Evolutionary conservation across 30 jellyfish, hydroid and myxozoan species (phyloP).

Genomic region (Mastigias papua): DNA sequence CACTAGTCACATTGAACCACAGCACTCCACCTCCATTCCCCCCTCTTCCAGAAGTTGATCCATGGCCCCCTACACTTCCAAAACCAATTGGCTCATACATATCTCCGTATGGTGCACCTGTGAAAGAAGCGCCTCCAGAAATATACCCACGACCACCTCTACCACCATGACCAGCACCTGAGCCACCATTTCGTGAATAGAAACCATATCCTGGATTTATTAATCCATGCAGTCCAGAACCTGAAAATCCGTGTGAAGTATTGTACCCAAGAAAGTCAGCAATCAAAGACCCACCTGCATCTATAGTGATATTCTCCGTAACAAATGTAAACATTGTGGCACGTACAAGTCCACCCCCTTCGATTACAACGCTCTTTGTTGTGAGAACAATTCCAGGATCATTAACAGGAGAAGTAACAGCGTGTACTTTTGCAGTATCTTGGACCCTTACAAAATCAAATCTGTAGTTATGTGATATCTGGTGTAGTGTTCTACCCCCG

Average conservation of each 20-base stretch:
- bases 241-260: slow-evolving; percentile 68
- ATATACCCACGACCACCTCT: slow-evolving; percentile 74
- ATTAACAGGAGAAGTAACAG: slow-evolving; percentile 71
- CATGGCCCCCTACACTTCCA: slow-evolving; percentile 74
- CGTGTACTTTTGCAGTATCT: slow-evolving; percentile 72
- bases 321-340: slow-evolving; percentile 71
- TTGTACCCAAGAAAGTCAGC: slow-evolving; percentile 75
- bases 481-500: slow-evolving; percentile 74
- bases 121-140: slow-evolving; percentile 63
- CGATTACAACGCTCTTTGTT: slow-evolving; percentile 51
- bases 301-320: slow-evolving; percentile 68
- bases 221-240: slow-evolving; percentile 64
- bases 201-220: slow-evolving; percentile 66
- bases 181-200: slow-evolving; percentile 66
- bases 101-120: slow-evolving; percentile 81
- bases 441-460: slow-evolving; percentile 71
- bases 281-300: slow-evolving; percentile 67
- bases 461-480: slow-evolving; percentile 32
- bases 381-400: slow-evolving; percentile 64
- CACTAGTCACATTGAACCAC: slow-evolving; percentile 70
- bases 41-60: slow-evolving; percentile 50
- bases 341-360: slow-evolving; percentile 75
- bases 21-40: slow-evolving; percentile 77
- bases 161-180: slow-evolving; percentile 83
- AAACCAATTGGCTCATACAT: slow-evolving; percentile 53